A percentile compares a stretch with the other conserved stretches of the same genome.
These are phyloP conservation scores for Varanus komodoensis DNA, from an alignment of 2,113 vertebrate genomes.

Conservation along the genomic window DNA sequence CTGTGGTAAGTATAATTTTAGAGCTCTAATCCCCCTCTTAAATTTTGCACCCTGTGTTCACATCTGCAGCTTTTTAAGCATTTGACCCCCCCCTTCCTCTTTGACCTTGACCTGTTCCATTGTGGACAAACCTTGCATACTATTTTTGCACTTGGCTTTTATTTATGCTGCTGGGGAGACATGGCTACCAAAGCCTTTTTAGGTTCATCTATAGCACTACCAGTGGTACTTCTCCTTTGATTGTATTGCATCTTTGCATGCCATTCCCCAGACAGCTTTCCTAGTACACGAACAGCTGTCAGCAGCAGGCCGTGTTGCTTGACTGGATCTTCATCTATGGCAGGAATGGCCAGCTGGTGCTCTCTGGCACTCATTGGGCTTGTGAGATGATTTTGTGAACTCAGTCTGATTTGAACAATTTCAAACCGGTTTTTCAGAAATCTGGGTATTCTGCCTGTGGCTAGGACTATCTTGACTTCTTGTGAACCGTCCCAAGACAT, in stretches of 20 bases:
- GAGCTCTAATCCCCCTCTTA: background rate
- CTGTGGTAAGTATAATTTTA: constrained; percentile 76
- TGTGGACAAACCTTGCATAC: background rate
- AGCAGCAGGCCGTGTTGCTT: background rate
- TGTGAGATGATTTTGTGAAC: background rate
- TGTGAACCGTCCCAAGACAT: too few relatives aligned
- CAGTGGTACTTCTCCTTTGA: background rate
- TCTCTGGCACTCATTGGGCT: background rate
- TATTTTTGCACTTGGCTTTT: constrained; percentile 1
- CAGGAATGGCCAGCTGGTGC: background rate
- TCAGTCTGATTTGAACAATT: background rate
- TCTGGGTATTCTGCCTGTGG: background rate
- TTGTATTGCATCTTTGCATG: background rate
- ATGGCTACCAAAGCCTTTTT: background rate
- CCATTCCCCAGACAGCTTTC: background rate
- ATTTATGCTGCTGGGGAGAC: background rate
- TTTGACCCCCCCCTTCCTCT: background rate
- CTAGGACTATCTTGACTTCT: background rate
- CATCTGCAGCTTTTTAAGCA: background rate
- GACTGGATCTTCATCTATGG: background rate
- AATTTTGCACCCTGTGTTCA: background rate
- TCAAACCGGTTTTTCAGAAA: background rate
- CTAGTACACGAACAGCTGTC: background rate
- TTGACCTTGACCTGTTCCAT: background rate
- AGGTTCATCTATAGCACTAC: accelerated